phyloP scores from a whole-genome alignment of 2,113 vertebrate genomes.

The Phalacrocorax pelagicus region DNA sequence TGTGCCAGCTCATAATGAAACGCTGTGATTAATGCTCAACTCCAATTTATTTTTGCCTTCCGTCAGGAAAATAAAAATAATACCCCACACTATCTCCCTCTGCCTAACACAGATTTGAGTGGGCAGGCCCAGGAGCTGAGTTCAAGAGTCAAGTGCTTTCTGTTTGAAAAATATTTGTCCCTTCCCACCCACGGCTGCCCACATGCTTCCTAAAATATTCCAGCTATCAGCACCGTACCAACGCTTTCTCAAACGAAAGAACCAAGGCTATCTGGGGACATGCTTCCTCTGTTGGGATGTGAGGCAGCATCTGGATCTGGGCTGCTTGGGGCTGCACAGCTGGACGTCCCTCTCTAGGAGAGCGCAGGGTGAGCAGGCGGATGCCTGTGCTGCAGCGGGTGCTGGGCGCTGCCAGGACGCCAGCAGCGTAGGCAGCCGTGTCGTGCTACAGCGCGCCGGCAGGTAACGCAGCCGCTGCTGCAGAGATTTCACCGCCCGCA shows the following conservation, averaged over 20 bases:
- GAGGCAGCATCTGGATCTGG: accelerated
- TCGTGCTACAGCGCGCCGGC: neutral
- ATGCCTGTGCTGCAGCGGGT: neutral
- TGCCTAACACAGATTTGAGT: neutral
- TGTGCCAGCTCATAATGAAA: neutral
- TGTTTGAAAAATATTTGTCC: constrained; percentile 57
- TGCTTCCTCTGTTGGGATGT: neutral
- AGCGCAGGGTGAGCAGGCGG: accelerated
- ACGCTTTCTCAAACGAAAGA: neutral
- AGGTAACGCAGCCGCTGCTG: neutral
- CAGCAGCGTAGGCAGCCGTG: neutral
- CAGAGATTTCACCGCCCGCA: neutral
- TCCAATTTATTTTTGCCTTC: neutral
- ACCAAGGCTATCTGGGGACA: neutral
- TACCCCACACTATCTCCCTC: neutral
- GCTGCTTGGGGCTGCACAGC: neutral
- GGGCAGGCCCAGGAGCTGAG: constrained; percentile 16
- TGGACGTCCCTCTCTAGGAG: neutral
- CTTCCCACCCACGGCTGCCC: constrained; percentile 30
- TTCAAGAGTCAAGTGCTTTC: constrained; percentile 19
- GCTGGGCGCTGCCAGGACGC: neutral
- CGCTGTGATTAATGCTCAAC: neutral
- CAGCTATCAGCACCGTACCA: neutral
- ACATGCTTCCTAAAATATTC: neutral
- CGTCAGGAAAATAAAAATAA: neutral